These are phyloP conservation scores for Sesia bembeciformis DNA, from an alignment of 2,888 invertebrate genomes.

Conservation along the genomic window DNA sequence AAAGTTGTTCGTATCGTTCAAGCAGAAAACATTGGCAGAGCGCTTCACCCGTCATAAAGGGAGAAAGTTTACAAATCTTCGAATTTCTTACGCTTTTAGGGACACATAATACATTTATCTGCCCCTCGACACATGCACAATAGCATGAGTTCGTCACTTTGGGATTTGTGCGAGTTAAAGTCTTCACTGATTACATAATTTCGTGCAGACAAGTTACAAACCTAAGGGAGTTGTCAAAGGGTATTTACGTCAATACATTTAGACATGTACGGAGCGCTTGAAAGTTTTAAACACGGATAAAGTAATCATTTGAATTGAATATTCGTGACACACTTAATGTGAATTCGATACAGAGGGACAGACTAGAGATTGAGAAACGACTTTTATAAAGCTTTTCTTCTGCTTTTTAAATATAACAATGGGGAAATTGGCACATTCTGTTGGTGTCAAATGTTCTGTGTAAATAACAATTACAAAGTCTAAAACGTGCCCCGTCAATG, in stretches of 20 bases:
- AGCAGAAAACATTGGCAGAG: slow-evolving; percentile 61
- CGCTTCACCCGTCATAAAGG: slow-evolving; percentile 65
- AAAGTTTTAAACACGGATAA: no score
- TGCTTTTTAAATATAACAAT: no score
- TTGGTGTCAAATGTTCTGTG: no score
- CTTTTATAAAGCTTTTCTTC: no score
- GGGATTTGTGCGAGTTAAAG: slow-evolving; percentile 43
- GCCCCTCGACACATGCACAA: slow-evolving; percentile 67
- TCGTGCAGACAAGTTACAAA: slow-evolving; percentile 8
- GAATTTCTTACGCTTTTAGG: slow-evolving; percentile 69
- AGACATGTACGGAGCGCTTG: no score
- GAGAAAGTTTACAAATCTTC: slow-evolving; percentile 71
- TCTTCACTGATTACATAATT: slow-evolving; percentile 36
- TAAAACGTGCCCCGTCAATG: no score
- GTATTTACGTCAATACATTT: slow-evolving; percentile 9
- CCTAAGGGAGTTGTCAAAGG: slow-evolving; percentile 19
- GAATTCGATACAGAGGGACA: no score
- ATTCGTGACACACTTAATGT: no score
- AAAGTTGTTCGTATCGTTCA: slow-evolving; percentile 66
- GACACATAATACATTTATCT: slow-evolving; percentile 70
- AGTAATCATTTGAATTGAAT: no score
- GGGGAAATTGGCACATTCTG: no score
- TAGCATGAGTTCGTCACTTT: slow-evolving; percentile 50
- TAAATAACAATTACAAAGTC: no score
- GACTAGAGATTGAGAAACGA: no score